phyloP scores from a whole-genome alignment of 2,888 invertebrate genomes.

The Prosapia bicincta region DNA sequence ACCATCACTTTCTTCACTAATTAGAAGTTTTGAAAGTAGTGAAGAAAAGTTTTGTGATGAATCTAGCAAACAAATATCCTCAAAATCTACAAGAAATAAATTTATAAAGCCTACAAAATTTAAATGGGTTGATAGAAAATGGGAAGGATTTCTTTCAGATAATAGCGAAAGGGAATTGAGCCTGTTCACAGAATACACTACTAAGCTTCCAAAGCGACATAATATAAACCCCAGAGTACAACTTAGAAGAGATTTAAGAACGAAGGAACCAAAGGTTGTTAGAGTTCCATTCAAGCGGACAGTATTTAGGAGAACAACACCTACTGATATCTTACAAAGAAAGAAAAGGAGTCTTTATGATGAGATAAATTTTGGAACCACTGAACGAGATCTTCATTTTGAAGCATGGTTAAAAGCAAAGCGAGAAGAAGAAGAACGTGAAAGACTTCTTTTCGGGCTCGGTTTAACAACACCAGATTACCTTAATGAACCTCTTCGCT shows the following conservation, averaged over 20 bases:
- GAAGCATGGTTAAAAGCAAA: not conserved
- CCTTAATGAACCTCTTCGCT: too few species aligned
- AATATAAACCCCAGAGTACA: too few species aligned
- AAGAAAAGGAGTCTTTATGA: not conserved
- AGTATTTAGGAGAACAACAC: not conserved
- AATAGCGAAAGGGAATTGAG: not conserved
- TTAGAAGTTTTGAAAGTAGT: not conserved
- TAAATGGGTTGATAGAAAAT: not conserved
- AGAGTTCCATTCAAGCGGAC: not conserved
- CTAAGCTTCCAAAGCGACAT: not conserved
- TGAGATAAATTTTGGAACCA: not conserved
- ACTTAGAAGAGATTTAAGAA: not conserved
- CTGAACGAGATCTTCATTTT: not conserved
- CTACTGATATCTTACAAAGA: not conserved
- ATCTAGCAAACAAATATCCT: not conserved
- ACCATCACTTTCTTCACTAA: not conserved
- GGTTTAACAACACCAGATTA: not conserved
- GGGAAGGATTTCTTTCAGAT: not conserved
- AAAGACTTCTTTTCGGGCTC: not conserved
- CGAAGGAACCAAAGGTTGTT: not conserved
- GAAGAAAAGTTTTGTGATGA: not conserved
- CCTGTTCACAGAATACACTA: not conserved
- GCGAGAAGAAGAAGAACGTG: not conserved
- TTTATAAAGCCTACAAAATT: not conserved
- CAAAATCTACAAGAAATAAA: not conserved